Conservation (phyloP, 2,113 vertebrate species). For the Epinephelus moara region DNA sequence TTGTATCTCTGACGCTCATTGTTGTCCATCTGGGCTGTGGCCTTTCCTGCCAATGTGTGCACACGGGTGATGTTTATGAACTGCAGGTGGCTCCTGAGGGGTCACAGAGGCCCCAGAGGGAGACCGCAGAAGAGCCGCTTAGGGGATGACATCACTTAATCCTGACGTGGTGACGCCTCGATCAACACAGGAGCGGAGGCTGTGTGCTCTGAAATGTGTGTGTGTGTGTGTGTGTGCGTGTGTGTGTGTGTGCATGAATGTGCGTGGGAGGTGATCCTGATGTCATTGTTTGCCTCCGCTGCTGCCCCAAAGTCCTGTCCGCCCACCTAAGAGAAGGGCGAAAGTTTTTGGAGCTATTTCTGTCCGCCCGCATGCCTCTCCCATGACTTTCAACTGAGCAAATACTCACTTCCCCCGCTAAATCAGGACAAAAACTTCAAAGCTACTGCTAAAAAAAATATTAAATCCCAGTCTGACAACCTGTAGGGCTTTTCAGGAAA, state of each 20-base stretch:
- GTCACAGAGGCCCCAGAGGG: slow-evolving; percentile 63
- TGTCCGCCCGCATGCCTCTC: slow-evolving; percentile 51
- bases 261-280: slow-evolving; percentile 50
- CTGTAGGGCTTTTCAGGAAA: slow-evolving; percentile 36
- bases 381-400: slow-evolving; percentile 43
- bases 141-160: slow-evolving; percentile 76
- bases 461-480: slow-evolving; percentile 22
- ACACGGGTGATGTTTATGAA: slow-evolving; percentile 58
- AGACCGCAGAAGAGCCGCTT: slow-evolving; percentile 57
- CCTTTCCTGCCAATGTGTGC: slow-evolving; percentile 36
- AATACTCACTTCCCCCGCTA: slow-evolving; percentile 65
- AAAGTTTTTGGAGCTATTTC: slow-evolving; percentile 74
- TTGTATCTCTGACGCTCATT: slow-evolving; percentile 30
- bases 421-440: slow-evolving; percentile 59
- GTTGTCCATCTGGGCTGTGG: slow-evolving; percentile 59
- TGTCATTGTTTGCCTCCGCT: slow-evolving; percentile 63
- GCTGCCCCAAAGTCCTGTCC: slow-evolving; percentile 25
- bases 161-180: slow-evolving; percentile 33
- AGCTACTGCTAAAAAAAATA: slow-evolving; percentile 33
- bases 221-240: no score
- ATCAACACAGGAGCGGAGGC: slow-evolving; percentile 29
- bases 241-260: not conserved
- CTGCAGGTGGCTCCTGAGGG: slow-evolving; percentile 75
- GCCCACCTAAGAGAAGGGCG: slow-evolving; percentile 60
- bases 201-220: slow-evolving; percentile 19